Percentiles rank a stretch among this genome's conserved stretches.
These are phyloP conservation scores for Enoplosus armatus DNA, from an alignment of 2,797 vertebrate genomes.

Conservation along the genomic window DNA sequence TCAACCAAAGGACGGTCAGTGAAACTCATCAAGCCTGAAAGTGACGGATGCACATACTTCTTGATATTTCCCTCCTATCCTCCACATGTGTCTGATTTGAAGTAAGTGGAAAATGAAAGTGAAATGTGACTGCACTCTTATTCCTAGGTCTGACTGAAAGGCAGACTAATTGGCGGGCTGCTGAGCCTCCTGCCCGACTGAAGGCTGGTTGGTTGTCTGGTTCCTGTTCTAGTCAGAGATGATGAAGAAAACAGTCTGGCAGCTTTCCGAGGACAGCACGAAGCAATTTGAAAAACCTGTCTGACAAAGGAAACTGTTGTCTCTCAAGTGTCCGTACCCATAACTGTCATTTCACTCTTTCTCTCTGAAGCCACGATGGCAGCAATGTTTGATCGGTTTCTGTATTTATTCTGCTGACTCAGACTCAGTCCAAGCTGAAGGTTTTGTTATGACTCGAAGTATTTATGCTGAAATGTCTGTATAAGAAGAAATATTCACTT, in stretches of 20 bases:
- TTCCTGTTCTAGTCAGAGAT: conserved; percentile 11
- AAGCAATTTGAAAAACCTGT: conserved; percentile 21
- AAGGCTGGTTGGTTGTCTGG: conserved; percentile 8
- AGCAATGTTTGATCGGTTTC: neutral
- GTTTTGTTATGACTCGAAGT: neutral
- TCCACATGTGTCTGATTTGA: conserved; percentile 4
- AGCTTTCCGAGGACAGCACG: conserved; percentile 9
- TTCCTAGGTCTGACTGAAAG: neutral
- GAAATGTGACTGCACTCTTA: neutral
- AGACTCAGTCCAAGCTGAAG: neutral
- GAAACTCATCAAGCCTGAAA: neutral
- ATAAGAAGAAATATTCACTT: no score
- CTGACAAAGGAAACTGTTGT: conserved; percentile 20
- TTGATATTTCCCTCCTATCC: neutral
- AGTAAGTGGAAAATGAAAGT: conserved; percentile 2
- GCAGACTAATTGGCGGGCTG: no score
- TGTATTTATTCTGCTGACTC: conserved; percentile 22
- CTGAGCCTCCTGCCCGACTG: no score
- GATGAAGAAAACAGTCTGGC: conserved; percentile 13
- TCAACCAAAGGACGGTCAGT: no score
- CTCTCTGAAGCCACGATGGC: neutral
- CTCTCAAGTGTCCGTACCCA: neutral
- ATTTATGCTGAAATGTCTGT: neutral
- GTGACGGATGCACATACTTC: neutral
- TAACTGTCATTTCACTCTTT: neutral